Conservation (phyloP, 2,113 vertebrate genomes). For the Tauraco erythrolophus region DNA sequence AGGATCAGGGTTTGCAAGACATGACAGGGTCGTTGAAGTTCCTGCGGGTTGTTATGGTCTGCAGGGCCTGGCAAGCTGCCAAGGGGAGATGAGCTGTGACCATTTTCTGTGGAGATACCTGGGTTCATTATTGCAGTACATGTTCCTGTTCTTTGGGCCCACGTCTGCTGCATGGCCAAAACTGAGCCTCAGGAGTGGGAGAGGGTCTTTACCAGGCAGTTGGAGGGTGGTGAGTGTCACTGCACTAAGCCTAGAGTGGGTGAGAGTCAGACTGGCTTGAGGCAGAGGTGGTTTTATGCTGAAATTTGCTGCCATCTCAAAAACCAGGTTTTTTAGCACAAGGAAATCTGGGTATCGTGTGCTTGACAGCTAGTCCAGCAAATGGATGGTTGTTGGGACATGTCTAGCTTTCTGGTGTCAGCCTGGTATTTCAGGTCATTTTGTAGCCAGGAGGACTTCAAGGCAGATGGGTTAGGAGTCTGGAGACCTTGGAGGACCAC, state of each 20-base stretch:
- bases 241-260: neutral
- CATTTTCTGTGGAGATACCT: neutral
- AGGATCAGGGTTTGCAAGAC: neutral
- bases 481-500: neutral
- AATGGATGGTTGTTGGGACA: neutral
- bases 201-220: neutral
- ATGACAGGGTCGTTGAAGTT: neutral
- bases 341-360: neutral
- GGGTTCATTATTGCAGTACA: neutral
- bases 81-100: slow-evolving; percentile 5
- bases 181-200: neutral
- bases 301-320: neutral
- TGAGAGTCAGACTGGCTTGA: neutral
- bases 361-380: neutral
- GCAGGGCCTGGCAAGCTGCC: neutral
- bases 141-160: neutral
- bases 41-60: neutral
- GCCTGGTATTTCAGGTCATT: neutral
- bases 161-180: neutral
- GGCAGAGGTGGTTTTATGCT: neutral
- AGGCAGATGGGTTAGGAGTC: neutral
- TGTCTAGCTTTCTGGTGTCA: neutral
- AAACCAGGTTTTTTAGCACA: fast-evolving
- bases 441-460: neutral
- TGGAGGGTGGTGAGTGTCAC: neutral